Conservation (phyloP, 2,113 vertebrate species). For the Poeciliopsis turrubarensis region DNA sequence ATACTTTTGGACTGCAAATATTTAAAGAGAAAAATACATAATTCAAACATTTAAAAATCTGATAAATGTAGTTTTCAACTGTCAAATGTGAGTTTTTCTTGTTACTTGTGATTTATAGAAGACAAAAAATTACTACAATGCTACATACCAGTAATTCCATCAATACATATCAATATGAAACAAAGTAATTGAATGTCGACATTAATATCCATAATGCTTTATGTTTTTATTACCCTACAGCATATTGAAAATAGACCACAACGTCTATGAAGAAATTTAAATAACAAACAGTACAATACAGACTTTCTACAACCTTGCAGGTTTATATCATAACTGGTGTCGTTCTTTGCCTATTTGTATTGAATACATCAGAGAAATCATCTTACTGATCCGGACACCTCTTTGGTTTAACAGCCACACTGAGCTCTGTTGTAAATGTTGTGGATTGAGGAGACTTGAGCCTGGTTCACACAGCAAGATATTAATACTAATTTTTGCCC, state of each 20-base stretch:
- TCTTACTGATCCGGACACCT: background rate
- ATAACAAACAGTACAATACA: slow-evolving; percentile 3
- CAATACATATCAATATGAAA: slow-evolving; percentile 3
- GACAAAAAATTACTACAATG: background rate
- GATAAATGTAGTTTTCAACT: background rate
- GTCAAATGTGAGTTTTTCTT: background rate
- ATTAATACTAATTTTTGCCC: too few species aligned
- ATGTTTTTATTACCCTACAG: slow-evolving; percentile 9
- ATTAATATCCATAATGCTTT: background rate
- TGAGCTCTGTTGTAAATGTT: slow-evolving; percentile 10
- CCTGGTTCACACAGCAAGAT: too few species aligned
- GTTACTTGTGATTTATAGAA: background rate
- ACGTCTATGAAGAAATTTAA: background rate
- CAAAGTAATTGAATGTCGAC: background rate
- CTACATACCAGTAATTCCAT: background rate
- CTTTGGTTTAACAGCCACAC: slow-evolving; percentile 7
- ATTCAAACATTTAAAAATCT: too few species aligned
- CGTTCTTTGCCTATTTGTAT: background rate
- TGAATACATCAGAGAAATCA: background rate
- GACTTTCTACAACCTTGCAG: background rate
- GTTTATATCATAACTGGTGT: slow-evolving; percentile 2
- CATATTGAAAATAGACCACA: slow-evolving; percentile 8
- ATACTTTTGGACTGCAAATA: background rate
- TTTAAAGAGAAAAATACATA: too few species aligned
- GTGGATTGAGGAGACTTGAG: background rate